Base-by-base conservation (phyloP, 1,140 invertebrate genomes). In the Meloidogyne chitwoodi region DNA sequence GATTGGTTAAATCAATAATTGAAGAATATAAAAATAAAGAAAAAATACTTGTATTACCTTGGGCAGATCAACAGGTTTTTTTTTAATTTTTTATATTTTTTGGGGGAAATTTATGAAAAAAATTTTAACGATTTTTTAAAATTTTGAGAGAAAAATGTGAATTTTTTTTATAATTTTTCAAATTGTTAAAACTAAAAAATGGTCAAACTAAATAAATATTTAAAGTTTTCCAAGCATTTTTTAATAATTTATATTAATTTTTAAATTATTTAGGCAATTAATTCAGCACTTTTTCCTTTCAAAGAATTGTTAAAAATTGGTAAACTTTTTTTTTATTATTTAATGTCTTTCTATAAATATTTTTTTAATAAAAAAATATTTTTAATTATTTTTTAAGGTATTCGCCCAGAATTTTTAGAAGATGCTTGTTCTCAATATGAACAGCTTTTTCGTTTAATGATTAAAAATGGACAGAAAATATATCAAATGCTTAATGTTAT, bases 381-480 rank as follows among this genome's bases (percentile, higher is more conserved):
- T n/a, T n/a, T n/a, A n/a, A n/a, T n/a, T 71, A 61, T 24, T 10
- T 77, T n/a, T 74, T 19, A 69, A 79, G 78, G 78, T 16, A 78
- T 79, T 19, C 5, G 16, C 8, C 29, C 27, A 38, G 78, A 79
- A 38, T 79, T 81, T 34, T 22, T 79, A n/a, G 16, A 27, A 16
- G 79, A 81, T 69, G 71, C 79, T 27, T 68, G 62, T 26, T n/a
- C 34, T 24, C n/a, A 34, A 8, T 8, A 63, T 22, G 63, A 27
- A 12, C n/a, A 63, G 26, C 41, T 79, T 31, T 76, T 79, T 38
- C 12, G 26, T 41, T 19, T 48, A 38, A n/a, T 79, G 31, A 74
- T 68, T 41, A 81, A 38, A n/a, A 81, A 80, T 69, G 78, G 78
- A 0, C 19, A 34, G 56, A 24, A 27, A 24, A 34, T 70, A 24